Evolutionary conservation across 2,797 vertebrate genomes (phyloP).

Genomic region (Epinephelus malabaricus): DNA sequence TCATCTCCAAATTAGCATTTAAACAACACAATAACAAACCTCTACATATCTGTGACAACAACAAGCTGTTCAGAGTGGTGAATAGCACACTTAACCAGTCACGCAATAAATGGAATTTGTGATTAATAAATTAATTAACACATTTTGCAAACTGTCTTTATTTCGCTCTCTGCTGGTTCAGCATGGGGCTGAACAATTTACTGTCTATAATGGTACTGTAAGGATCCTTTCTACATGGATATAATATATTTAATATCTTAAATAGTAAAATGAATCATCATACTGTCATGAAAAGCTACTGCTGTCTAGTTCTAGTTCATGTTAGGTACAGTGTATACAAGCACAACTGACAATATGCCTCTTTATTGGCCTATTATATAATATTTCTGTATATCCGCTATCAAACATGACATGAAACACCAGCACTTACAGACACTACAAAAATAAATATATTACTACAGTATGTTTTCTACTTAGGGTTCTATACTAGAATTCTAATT

Average conservation of each 20-base stretch:
- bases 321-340: too few relatives aligned
- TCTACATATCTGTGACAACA: neutral
- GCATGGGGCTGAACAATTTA: neutral
- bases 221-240: too few relatives aligned
- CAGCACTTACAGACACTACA: neutral
- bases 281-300: too few relatives aligned
- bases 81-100: neutral
- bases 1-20: neutral
- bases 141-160: neutral
- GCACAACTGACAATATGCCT: too few relatives aligned
- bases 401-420: constrained; percentile 1
- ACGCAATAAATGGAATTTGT: neutral
- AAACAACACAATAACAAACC: neutral
- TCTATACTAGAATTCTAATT: neutral
- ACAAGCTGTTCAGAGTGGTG: neutral
- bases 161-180: neutral
- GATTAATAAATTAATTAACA: neutral
- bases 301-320: too few relatives aligned
- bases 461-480: neutral
- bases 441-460: neutral
- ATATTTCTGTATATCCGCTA: neutral
- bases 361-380: neutral
- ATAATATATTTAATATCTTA: too few relatives aligned
- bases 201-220: too few relatives aligned
- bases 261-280: too few relatives aligned